A percentile compares a stretch with the other conserved stretches of the same genome.
Evolutionary conservation across 2,888 invertebrate genomes (phyloP).

Genomic region (Napeogenes inachia): DNA sequence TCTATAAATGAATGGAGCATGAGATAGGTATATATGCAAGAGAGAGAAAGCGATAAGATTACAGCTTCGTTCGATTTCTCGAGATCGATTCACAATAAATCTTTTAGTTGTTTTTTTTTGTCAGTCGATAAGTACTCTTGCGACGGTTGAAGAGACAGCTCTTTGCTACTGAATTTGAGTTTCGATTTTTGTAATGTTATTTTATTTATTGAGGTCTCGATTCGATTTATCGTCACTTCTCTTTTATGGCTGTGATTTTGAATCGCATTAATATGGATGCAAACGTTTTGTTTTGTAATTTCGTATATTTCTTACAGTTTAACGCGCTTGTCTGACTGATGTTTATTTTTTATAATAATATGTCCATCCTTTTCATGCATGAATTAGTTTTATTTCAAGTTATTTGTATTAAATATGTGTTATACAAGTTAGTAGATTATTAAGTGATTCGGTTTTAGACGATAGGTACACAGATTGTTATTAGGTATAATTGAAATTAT

Average conservation of each 20-base stretch:
- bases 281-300: slow-evolving; percentile 20
- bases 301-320: background rate
- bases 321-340: background rate
- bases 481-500: no score
- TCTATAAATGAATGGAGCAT: slow-evolving; percentile 51
- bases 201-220: slow-evolving; percentile 44
- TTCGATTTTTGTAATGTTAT: slow-evolving; percentile 43
- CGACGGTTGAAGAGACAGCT: slow-evolving; percentile 52
- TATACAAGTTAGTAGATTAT: no score
- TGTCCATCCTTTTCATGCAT: no score
- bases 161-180: slow-evolving; percentile 57
- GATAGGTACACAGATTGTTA: no score
- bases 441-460: no score
- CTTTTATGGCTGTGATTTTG: slow-evolving; percentile 45
- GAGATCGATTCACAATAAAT: slow-evolving; percentile 69
- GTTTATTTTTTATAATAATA: no score
- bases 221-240: slow-evolving; percentile 51
- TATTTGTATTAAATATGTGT: no score
- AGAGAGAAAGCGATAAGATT: slow-evolving; percentile 41
- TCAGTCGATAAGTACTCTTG: slow-evolving; percentile 48
- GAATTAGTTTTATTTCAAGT: no score
- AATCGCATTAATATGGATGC: slow-evolving; percentile 44
- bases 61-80: slow-evolving; percentile 56
- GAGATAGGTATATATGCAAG: slow-evolving; percentile 35
- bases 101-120: slow-evolving; percentile 52